phyloP scores from a whole-genome alignment of 2,797 vertebrate genomes.

The Rhinogobio ventralis region DNA sequence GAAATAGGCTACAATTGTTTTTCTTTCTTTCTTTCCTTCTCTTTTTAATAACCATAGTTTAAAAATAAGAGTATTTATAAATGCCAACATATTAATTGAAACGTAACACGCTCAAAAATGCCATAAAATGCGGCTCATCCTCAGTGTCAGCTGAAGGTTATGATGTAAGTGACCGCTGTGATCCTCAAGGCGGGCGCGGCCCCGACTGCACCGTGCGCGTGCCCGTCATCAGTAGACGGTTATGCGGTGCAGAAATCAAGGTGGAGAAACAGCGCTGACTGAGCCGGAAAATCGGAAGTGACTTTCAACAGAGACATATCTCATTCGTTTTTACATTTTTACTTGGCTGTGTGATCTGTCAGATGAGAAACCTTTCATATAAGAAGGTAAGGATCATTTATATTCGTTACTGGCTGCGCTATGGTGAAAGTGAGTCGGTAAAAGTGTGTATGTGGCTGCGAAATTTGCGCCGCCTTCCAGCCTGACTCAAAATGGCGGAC shows the following conservation, averaged over 20 bases:
- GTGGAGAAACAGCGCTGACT: conserved; percentile 74
- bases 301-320: conserved; percentile 50
- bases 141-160: conserved; percentile 47
- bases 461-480: conserved; percentile 79
- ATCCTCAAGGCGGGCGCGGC: conserved; percentile 50
- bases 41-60: too few relatives aligned
- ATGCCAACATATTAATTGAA: background rate
- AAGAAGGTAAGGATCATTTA: conserved; percentile 55
- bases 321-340: conserved; percentile 38
- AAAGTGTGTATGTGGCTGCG: conserved; percentile 82
- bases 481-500: conserved; percentile 95
- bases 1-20: too few relatives aligned
- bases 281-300: conserved; percentile 73
- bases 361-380: conserved; percentile 7
- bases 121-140: background rate
- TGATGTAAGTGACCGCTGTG: conserved; percentile 25
- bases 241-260: conserved; percentile 73
- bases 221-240: conserved; percentile 70
- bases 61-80: background rate
- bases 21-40: too few relatives aligned
- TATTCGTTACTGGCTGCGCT: background rate
- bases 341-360: conserved; percentile 12
- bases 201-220: conserved; percentile 72
- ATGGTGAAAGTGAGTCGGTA: conserved; percentile 30
- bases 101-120: background rate